Percentiles rank a stretch among this genome's conserved stretches.
Evolutionary conservation across 2,113 vertebrate species (phyloP).

Genomic region (Misgurnus anguillicaudatus): DNA sequence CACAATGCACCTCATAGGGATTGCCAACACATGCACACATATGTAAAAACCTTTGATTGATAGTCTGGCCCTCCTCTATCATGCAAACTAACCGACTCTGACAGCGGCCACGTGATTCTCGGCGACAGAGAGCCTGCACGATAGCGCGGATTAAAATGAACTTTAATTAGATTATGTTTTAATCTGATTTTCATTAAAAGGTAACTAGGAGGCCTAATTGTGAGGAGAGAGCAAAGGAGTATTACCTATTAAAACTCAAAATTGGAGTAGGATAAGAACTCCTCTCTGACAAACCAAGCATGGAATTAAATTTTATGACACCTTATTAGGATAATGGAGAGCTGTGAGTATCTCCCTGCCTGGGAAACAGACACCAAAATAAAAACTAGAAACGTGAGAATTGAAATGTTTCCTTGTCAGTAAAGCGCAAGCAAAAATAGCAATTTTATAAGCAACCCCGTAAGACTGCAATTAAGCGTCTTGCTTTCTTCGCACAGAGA

Average conservation of each 20-base stretch:
- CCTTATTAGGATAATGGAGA: constrained; percentile 80
- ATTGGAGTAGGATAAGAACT: constrained; percentile 76
- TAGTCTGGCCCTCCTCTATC: constrained; percentile 51
- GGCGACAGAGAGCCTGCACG: constrained; percentile 63
- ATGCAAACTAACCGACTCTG: constrained; percentile 62
- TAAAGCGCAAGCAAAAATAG: neutral
- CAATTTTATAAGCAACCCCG: neutral
- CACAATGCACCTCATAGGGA: constrained; percentile 9
- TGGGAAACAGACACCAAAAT: constrained; percentile 67
- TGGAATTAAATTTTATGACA: constrained; percentile 84
- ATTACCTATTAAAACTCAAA: constrained; percentile 83
- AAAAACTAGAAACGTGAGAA: constrained; percentile 61
- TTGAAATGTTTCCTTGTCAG: constrained; percentile 13
- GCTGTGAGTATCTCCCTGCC: constrained; percentile 58
- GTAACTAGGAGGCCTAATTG: constrained; percentile 78
- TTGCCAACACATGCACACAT: constrained; percentile 40
- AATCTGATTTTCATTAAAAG: constrained; percentile 84
- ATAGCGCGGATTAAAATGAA: constrained; percentile 77
- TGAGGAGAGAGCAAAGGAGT: constrained; percentile 77
- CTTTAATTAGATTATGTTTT: constrained; percentile 82
- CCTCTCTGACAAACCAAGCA: constrained; percentile 79
- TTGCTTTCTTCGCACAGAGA: neutral
- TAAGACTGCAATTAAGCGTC: neutral
- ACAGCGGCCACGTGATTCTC: constrained; percentile 63
- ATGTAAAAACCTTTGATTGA: constrained; percentile 57